These are phyloP conservation scores for Scaptomyza tumidula DNA, from an alignment of 2,888 invertebrate genomes.

Conservation along the genomic window DNA sequence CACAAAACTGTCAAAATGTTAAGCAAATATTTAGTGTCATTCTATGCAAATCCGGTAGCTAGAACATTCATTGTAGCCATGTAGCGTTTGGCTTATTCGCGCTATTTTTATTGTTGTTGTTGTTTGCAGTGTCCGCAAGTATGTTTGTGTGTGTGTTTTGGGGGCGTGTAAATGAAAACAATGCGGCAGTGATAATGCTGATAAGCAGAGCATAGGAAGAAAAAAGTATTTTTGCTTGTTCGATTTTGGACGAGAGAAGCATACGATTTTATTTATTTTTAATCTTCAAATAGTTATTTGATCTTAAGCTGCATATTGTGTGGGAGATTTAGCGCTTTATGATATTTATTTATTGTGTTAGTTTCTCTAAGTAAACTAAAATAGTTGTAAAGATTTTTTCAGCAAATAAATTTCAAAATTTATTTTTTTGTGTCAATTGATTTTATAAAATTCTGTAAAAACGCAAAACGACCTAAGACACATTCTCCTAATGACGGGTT, in stretches of 20 bases:
- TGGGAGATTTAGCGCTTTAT: background rate
- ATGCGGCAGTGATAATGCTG: constrained; percentile 76
- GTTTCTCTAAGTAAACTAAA: too few species aligned
- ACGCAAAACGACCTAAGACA: too few species aligned
- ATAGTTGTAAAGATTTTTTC: too few species aligned
- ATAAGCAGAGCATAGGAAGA: constrained; percentile 53
- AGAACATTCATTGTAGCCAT: constrained; percentile 14
- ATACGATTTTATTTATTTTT: background rate
- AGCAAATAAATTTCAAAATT: too few species aligned
- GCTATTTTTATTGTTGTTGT: constrained; percentile 13
- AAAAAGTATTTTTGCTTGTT: constrained; percentile 18
- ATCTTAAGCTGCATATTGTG: background rate
- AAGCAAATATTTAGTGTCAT: constrained; percentile 72
- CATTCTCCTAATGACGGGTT: too few species aligned
- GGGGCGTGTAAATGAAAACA: constrained; percentile 81
- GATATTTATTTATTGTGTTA: too few species aligned
- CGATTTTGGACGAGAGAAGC: constrained; percentile 40
- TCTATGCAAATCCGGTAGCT: constrained; percentile 59
- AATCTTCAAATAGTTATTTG: background rate
- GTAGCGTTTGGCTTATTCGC: constrained; percentile 33
- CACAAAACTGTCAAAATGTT: constrained; percentile 76
- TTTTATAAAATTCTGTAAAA: too few species aligned
- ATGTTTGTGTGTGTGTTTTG: constrained; percentile 61
- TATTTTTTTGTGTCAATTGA: too few species aligned
- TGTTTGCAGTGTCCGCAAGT: constrained; percentile 33